Percentiles rank a stretch among this genome's conserved stretches.
These are phyloP conservation scores for Drosophila vallismaia DNA, from an alignment of 2,888 invertebrate species.

Conservation along the genomic window DNA sequence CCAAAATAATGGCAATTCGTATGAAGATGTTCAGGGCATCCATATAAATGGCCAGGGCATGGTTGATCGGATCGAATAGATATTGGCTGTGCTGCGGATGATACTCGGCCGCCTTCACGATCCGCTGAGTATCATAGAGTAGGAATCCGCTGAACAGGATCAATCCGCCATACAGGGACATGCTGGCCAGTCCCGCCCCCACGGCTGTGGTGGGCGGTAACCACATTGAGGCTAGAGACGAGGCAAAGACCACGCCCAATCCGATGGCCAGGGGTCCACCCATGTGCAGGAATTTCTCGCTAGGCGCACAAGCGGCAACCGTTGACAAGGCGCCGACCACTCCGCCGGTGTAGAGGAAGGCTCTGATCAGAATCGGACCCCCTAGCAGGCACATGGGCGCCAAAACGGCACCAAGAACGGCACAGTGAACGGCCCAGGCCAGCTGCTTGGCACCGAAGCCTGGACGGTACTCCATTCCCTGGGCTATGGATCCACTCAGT, in stretches of 20 bases:
- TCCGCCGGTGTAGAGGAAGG: slow-evolving; percentile 97
- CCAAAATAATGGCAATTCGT: slow-evolving; percentile 94
- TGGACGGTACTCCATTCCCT: slow-evolving; percentile 92
- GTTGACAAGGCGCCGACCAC: slow-evolving; percentile 97
- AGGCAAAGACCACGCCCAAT: slow-evolving; percentile 96
- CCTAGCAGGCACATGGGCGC: slow-evolving; percentile 97
- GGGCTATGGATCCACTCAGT: slow-evolving; percentile 92
- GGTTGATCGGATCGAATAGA: slow-evolving; percentile 97
- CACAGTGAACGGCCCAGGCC: slow-evolving; percentile 93
- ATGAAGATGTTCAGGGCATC: slow-evolving; percentile 98
- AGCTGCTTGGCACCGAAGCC: slow-evolving; percentile 93
- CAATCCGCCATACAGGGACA: slow-evolving; percentile 97
- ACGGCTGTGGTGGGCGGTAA: slow-evolving; percentile 94
- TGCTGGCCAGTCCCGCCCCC: slow-evolving; percentile 94
- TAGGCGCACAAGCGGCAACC: slow-evolving; percentile 97
- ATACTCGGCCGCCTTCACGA: slow-evolving; percentile 93
- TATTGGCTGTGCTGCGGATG: slow-evolving; percentile 88
- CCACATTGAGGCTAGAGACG: slow-evolving; percentile 95
- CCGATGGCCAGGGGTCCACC: slow-evolving; percentile 98
- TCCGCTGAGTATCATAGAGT: slow-evolving; percentile 97
- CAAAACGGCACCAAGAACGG: slow-evolving; percentile 94
- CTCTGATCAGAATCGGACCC: slow-evolving; percentile 94
- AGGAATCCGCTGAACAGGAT: slow-evolving; percentile 96
- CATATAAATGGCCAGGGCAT: slow-evolving; percentile 96
- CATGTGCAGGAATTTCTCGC: slow-evolving; percentile 97